Evolutionary conservation across 2,888 invertebrate species (phyloP).

Genomic region (Andrena dorsata): DNA sequence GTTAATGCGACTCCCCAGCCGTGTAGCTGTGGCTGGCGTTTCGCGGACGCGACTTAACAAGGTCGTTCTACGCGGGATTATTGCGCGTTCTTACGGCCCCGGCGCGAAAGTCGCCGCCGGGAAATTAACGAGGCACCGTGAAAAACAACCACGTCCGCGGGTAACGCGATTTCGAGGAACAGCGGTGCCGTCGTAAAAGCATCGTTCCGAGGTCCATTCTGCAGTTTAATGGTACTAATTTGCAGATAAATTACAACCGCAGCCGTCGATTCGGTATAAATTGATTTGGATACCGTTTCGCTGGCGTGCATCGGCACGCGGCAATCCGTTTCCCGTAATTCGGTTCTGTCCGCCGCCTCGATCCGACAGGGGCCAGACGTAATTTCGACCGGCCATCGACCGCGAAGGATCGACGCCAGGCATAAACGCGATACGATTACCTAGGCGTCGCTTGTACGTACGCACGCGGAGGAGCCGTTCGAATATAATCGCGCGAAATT

Average conservation of each 20-base stretch:
- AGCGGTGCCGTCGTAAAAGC: no score
- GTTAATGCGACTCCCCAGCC: slow-evolving; percentile 48
- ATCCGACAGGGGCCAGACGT: slow-evolving; percentile 1
- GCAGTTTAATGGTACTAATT: neutral
- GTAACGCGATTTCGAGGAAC: neutral
- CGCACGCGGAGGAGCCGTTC: slow-evolving; percentile 18
- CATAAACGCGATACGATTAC: slow-evolving; percentile 24
- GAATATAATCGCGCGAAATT: slow-evolving; percentile 55
- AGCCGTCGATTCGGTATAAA: neutral
- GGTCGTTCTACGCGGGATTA: slow-evolving; percentile 43
- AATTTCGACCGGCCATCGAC: neutral
- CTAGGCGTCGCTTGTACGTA: slow-evolving; percentile 6
- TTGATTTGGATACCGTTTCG: slow-evolving; percentile 1
- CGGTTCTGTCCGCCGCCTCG: neutral
- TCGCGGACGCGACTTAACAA: slow-evolving; percentile 47
- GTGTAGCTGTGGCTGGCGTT: slow-evolving; percentile 17
- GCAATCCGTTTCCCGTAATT: slow-evolving; percentile 9
- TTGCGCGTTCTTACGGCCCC: slow-evolving; percentile 5
- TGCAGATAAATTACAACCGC: neutral
- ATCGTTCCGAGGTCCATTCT: neutral
- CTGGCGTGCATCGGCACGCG: neutral
- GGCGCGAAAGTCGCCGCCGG: neutral
- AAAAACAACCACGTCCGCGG: neutral
- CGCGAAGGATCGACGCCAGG: slow-evolving; percentile 16
- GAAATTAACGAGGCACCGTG: neutral